These are phyloP conservation scores for Chelidonichthys spinosus DNA, from an alignment of 2,797 vertebrate genomes.

Conservation along the genomic window DNA sequence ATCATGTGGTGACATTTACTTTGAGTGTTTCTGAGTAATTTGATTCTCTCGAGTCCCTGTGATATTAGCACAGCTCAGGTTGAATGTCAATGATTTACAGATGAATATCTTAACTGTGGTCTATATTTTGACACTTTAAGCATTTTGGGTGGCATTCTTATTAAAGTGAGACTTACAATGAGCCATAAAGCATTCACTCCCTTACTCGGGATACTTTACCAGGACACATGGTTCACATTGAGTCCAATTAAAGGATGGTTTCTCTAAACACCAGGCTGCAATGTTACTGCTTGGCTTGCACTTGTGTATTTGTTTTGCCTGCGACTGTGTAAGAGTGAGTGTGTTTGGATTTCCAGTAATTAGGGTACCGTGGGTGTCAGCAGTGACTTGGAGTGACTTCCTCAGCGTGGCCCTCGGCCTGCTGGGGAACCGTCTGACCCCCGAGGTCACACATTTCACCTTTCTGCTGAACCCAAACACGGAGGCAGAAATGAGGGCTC, in stretches of 20 bases:
- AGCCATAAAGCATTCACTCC: conserved; percentile 3
- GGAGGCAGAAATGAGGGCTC: conserved; percentile 19
- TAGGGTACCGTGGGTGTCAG: conserved; percentile 58
- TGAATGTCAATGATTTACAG: conserved; percentile 72
- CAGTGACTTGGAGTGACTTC: conserved; percentile 53
- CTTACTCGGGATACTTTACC: conserved; percentile 10
- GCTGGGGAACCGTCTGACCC: conserved; percentile 78
- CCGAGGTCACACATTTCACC: conserved; percentile 65
- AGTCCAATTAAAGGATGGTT: conserved; percentile 23
- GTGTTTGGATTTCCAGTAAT: conserved; percentile 45
- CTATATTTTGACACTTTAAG: conserved; percentile 43
- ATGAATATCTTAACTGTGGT: conserved; percentile 57
- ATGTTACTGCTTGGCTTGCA: conserved; percentile 13
- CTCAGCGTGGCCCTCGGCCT: conserved; percentile 67
- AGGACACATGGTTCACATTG: conserved; percentile 6
- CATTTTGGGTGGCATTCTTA: conserved; percentile 15
- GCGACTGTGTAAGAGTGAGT: conserved; percentile 23
- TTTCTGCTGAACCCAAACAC: conserved; percentile 66
- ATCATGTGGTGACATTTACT: conserved; percentile 71
- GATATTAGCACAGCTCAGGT: conserved; percentile 69
- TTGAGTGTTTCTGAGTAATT: conserved; percentile 63
- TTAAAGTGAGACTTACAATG: background rate
- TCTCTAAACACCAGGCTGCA: conserved; percentile 26
- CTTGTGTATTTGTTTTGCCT: conserved; percentile 14
- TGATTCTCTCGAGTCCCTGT: conserved; percentile 56